A percentile compares a stretch with the other conserved stretches of the same genome.
Conservation (phyloP, 1,140 invertebrate species). For the Drosophila sturtevanti region DNA sequence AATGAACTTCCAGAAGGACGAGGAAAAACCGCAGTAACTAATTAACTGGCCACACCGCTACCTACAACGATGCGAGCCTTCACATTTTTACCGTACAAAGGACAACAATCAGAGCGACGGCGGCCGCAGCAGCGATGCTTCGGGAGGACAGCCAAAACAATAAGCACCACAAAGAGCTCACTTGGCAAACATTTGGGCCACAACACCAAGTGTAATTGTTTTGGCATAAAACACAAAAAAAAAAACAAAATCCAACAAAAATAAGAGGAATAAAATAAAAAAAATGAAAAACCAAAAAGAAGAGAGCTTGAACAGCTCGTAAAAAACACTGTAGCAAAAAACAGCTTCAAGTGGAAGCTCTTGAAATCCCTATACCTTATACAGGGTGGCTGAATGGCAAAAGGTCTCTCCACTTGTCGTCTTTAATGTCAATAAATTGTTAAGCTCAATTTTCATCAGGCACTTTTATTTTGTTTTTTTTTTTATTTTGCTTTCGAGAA, state of each 20-base stretch:
- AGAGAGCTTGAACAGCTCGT: conserved; percentile 47
- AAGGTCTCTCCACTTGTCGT: conserved; percentile 12
- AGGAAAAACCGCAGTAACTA: conserved; percentile 54
- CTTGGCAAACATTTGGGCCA: conserved; percentile 51
- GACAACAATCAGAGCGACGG: conserved; percentile 46
- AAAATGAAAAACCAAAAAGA: conserved; percentile 11
- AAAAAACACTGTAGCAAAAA: conserved; percentile 54
- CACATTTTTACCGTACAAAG: conserved; percentile 24
- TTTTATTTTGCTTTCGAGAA: background rate
- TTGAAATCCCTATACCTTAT: conserved; percentile 34
- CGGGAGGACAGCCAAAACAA: conserved; percentile 34
- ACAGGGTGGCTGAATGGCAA: conserved; percentile 47
- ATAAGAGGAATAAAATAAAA: background rate
- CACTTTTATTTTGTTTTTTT: background rate
- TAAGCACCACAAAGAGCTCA: conserved; percentile 53
- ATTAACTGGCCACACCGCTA: conserved; percentile 60
- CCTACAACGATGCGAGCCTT: conserved; percentile 13
- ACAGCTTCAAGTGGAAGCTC: conserved; percentile 33
- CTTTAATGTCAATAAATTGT: conserved; percentile 30
- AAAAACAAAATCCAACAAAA: conserved; percentile 25
- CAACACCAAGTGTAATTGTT: conserved; percentile 68
- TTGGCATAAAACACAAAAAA: conserved; percentile 53
- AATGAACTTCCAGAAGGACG: conserved; percentile 58
- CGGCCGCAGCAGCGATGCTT: background rate
- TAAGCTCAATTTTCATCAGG: conserved; percentile 13